Evolutionary conservation across 2,888 invertebrate genomes (phyloP).

Genomic region (Macrosiphum euphorbiae): DNA sequence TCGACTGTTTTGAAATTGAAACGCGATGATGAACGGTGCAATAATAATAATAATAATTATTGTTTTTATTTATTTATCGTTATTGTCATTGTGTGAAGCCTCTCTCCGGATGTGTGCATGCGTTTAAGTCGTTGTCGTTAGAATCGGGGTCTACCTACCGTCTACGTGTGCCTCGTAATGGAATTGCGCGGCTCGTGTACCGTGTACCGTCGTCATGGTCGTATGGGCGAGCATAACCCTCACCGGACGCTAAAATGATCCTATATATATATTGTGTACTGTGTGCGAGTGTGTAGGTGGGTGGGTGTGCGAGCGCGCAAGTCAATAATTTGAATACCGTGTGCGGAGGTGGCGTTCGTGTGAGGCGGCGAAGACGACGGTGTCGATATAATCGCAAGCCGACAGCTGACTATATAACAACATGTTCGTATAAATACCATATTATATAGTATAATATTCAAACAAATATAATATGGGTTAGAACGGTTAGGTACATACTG

Average conservation of each 20-base stretch:
- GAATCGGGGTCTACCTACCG: constrained; percentile 29
- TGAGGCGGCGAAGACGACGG: constrained; percentile 18
- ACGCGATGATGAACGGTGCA: neutral
- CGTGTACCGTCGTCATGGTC: neutral
- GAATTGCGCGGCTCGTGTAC: constrained; percentile 36
- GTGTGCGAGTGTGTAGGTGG: neutral
- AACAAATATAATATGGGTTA: neutral
- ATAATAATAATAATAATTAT: neutral
- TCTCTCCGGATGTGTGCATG: constrained; percentile 14
- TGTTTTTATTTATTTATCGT: neutral
- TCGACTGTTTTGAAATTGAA: neutral
- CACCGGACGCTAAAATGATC: constrained; percentile 28
- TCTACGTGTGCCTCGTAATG: constrained; percentile 53
- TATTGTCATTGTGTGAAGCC: neutral
- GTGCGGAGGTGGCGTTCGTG: constrained; percentile 42
- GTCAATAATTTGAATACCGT: constrained; percentile 19
- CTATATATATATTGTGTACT: neutral
- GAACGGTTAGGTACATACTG: neutral
- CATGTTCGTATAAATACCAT: neutral
- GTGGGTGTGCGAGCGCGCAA: constrained; percentile 22
- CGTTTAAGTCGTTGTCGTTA: neutral
- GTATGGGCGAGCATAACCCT: constrained; percentile 13
- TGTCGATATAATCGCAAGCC: constrained; percentile 39
- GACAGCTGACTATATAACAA: constrained; percentile 16
- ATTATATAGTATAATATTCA: neutral